Base-by-base conservation (phyloP, 2,888 invertebrate genomes). In the Alentia gelatinosa region DNA sequence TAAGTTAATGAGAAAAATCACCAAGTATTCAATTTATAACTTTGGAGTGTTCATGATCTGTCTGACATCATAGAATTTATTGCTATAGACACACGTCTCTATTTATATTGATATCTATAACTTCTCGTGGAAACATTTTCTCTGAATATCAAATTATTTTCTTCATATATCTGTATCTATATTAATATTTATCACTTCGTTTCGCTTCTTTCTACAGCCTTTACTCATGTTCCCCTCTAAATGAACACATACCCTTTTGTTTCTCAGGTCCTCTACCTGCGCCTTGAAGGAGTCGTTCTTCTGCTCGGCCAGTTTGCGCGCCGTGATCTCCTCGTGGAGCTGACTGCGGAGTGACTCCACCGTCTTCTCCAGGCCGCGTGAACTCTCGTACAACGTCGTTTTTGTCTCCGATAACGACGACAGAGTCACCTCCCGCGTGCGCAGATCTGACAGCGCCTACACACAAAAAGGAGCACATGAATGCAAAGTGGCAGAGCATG, bases 231-330 rank as follows among this genome's bases (percentile, higher is more conserved):
- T 47, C 47, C 7, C 19, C 19, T 7, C 7, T 7, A 47, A 47
- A 47, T 19, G 47, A 47, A 47, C 5, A 91, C 91, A 30, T 91
- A 95, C 95, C 94, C 94, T 94, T 37, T 93, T 93, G 89, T 92
- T 94, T 91, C 92, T 94, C 19, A 92, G 83, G 23, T 95, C 94
- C 86, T 94, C 94, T 19, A 94, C 83, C 39, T 94, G 93, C 1
- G 93, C 91, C 74, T 94, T 93, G 23, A 94, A 91, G 19, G 93
- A 90, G 7, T 94, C 94, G 0, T 94, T 91, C 84, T 94, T 94
- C 88, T 95, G 94, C 89, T 95, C 94, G 4, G 94, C 93, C 7
- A 95, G 92, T 90, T 94, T 93, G 9, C 94, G 91, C 5, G 92
- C 92, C 0, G 94, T 94, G 30, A 91, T 93, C 90, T 94, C 94